A percentile compares a stretch with the other conserved stretches of the same genome.
phyloP scores from a whole-genome alignment of 2,888 invertebrate species.

The Erebia palarica region DNA sequence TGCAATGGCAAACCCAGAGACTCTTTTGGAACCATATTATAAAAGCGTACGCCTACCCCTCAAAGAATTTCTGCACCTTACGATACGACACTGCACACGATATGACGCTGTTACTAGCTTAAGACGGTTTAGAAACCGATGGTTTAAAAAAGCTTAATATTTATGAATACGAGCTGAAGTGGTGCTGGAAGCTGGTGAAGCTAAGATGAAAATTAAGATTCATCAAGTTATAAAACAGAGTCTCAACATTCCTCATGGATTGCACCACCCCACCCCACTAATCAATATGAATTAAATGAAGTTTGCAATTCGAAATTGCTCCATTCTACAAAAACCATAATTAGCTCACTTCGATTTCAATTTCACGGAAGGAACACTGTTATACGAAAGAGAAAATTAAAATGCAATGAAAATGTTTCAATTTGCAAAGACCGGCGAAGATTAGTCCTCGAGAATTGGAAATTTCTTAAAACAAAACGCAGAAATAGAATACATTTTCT shows the following conservation, averaged over 20 bases:
- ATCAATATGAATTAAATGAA: conserved; percentile 2
- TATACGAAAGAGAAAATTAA: conserved; percentile 8
- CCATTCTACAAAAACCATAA: neutral
- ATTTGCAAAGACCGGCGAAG: conserved; percentile 13
- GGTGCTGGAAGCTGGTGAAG: too few relatives aligned
- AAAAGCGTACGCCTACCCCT: too few relatives aligned
- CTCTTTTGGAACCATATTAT: too few relatives aligned
- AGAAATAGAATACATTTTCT: neutral
- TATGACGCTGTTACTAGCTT: too few relatives aligned
- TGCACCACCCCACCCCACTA: neutral
- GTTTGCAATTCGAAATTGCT: conserved; percentile 1
- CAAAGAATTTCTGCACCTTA: too few relatives aligned
- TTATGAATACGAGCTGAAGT: too few relatives aligned
- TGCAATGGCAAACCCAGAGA: too few relatives aligned
- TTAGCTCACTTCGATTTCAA: conserved; percentile 6
- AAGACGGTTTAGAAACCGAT: too few relatives aligned
- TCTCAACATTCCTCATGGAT: neutral
- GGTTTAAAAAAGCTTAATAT: too few relatives aligned
- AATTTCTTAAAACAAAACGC: conserved; percentile 9
- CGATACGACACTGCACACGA: too few relatives aligned
- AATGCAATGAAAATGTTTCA: conserved; percentile 20
- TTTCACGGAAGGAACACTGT: conserved; percentile 5
- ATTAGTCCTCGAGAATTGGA: conserved; percentile 8
- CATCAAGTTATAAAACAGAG: neutral
- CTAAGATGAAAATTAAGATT: too few relatives aligned